phyloP scores from a whole-genome alignment of 2,113 vertebrate species.

The Colossoma macropomum region DNA sequence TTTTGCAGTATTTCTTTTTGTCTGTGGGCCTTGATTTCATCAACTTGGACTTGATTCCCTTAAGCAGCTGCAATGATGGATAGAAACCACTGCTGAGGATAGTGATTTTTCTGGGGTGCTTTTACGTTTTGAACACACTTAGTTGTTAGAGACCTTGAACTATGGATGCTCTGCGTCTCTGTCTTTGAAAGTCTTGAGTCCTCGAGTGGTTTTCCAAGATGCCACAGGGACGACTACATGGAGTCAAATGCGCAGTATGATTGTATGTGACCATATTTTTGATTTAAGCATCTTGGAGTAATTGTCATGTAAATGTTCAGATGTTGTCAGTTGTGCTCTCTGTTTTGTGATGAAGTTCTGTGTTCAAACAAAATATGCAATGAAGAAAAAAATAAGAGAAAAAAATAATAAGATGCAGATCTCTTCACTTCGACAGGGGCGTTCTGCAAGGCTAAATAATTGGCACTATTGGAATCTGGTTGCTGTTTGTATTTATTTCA shows the following conservation, averaged over 20 bases:
- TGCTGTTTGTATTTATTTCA: conserved; percentile 40
- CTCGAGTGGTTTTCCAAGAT: neutral
- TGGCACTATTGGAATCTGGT: conserved; percentile 21
- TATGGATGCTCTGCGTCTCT: conserved; percentile 4
- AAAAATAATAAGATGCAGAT: neutral
- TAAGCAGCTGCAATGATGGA: neutral
- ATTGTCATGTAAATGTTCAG: conserved; percentile 61
- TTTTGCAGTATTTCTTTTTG: conserved; percentile 21
- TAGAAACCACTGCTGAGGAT: neutral
- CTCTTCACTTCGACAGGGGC: neutral
- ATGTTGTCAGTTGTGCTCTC: conserved; percentile 56
- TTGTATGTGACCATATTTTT: conserved; percentile 33
- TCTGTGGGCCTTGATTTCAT: neutral
- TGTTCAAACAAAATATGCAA: conserved; percentile 61
- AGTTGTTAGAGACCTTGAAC: conserved; percentile 6
- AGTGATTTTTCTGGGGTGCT: neutral
- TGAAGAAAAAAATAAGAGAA: conserved; percentile 47
- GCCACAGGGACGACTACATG: neutral
- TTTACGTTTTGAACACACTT: neutral
- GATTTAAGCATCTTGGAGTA: conserved; percentile 52
- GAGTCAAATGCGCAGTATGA: conserved; percentile 34
- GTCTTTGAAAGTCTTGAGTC: conserved; percentile 27
- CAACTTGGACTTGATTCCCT: neutral
- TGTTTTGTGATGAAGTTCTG: conserved; percentile 60
- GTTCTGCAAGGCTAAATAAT: conserved; percentile 3